A percentile compares a stretch with the other conserved stretches of the same genome.
Conservation (phyloP, 1,140 invertebrate genomes). For the Luehdorfia chinensis region DNA sequence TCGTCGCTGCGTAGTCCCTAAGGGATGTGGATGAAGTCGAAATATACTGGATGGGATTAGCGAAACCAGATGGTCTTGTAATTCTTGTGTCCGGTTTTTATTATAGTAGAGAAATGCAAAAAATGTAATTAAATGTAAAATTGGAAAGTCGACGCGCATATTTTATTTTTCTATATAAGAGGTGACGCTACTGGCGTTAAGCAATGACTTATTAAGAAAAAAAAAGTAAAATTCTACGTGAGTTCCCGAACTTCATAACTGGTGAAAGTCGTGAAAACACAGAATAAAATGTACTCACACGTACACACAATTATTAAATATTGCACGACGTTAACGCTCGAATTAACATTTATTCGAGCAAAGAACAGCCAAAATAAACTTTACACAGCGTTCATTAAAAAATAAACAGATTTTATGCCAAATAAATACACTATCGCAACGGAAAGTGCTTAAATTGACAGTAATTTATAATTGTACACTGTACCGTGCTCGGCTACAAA, state of each 20-base stretch:
- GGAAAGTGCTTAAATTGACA: conserved; percentile 1
- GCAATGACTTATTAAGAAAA: neutral
- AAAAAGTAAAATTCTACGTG: neutral
- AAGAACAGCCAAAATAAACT: neutral
- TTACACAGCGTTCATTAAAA: neutral
- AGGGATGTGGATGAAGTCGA: neutral
- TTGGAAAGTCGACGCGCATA: too few species aligned
- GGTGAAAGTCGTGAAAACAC: too few species aligned
- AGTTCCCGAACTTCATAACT: too few species aligned
- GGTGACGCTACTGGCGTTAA: neutral
- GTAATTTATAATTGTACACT: conserved; percentile 14
- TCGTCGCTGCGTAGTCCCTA: neutral
- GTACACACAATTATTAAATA: too few species aligned
- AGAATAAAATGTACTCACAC: too few species aligned
- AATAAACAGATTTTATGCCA: conserved; percentile 9
- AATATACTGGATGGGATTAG: conserved; percentile 6
- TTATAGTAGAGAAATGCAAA: too few species aligned
- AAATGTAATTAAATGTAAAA: too few species aligned
- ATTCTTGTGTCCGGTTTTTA: neutral
- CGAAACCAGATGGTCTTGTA: neutral
- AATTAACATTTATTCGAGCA: neutral
- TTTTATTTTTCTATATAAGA: too few species aligned
- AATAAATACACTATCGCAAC: neutral
- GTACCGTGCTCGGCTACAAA: conserved; percentile 2
- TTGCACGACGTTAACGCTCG: neutral